Base-by-base conservation (phyloP, 2,888 invertebrate genomes). In the Orthonevra nobilis region DNA sequence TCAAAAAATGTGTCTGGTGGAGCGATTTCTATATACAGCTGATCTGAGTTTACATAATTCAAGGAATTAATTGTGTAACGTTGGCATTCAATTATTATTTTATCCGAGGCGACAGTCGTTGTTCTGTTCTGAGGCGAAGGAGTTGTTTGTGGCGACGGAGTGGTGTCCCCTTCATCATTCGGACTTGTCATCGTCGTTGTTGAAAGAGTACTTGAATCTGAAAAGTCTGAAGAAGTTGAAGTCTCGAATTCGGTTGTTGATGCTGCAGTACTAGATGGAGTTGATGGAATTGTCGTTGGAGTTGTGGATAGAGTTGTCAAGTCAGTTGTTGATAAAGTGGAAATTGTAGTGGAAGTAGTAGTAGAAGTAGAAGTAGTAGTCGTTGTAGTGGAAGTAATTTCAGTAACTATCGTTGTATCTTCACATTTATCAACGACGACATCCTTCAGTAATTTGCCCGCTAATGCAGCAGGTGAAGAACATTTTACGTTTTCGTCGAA, bases 401-500 rank as follows among this genome's bases (percentile, higher is more conserved):
- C 42, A 12, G 50, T 20, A 5, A 3, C 2, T 3, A n/a, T 15
- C 52, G 38, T 38, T 36, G 36, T 5, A 54, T 56, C 10, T 5
- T 15, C 20, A 17, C 79, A 79, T 17, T 0, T 6, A 0, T 23
- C n/a, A 2, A 61, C 10, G 0, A 12, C 9, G 6, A 68, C 28
- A 0, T 42, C 44, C 7, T 23, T 15, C 0, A 79, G 14, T 5
- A 1, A 0, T 10, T 36, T 46, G 9, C 58, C 81, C 6, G 48
- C 28, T 5, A 60, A 32, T 2, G 81, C 46, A 0, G 0, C 0
- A 0, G 84, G 84, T 2, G 61, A 54, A 5, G 42, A 20, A 56
- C 84, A 84, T 28, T 28, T 61, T 1, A 64, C 17, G 15, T 48
- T 52, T 1, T 5, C 14, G 0, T 28, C 60, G 20, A 69, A 66